Evolutionary conservation across 2,113 vertebrate genomes (phyloP).

Genomic region (Tinamus guttatus): DNA sequence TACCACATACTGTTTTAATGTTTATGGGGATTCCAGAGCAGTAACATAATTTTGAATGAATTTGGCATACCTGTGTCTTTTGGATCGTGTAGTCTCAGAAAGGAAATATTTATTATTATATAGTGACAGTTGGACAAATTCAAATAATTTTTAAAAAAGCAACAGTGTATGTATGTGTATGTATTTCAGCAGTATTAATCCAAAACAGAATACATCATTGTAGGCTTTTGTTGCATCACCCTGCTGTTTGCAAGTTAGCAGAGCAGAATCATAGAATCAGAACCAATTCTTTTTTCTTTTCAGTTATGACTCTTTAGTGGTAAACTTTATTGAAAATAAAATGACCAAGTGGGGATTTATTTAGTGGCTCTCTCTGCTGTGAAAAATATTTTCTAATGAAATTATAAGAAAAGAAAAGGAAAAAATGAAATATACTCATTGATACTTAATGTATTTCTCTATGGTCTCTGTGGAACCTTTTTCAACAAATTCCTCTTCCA

Average conservation of each 20-base stretch:
- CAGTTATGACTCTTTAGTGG: neutral
- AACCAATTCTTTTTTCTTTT: neutral
- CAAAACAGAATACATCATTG: neutral
- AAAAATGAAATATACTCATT: neutral
- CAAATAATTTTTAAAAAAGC: neutral
- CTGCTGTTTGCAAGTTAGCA: neutral
- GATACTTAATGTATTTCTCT: neutral
- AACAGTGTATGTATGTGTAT: neutral
- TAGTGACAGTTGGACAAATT: neutral
- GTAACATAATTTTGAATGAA: neutral
- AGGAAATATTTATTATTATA: neutral
- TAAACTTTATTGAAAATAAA: neutral
- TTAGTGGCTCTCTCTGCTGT: neutral
- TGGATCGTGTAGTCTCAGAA: neutral
- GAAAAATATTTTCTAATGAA: neutral
- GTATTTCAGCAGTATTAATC: neutral
- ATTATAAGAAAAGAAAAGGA: neutral
- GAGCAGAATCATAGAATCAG: neutral
- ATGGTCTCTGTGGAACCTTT: neutral
- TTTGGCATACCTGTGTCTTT: neutral
- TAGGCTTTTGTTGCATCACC: neutral
- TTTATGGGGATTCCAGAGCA: conserved; percentile 7
- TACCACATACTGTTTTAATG: neutral
- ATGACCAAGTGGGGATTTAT: neutral
- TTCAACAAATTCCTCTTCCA: neutral